Evolutionary conservation across 2,113 vertebrate genomes (phyloP), one percentile per base, ranked within the genome.

Genomic region (Thermophis baileyi): DNA sequence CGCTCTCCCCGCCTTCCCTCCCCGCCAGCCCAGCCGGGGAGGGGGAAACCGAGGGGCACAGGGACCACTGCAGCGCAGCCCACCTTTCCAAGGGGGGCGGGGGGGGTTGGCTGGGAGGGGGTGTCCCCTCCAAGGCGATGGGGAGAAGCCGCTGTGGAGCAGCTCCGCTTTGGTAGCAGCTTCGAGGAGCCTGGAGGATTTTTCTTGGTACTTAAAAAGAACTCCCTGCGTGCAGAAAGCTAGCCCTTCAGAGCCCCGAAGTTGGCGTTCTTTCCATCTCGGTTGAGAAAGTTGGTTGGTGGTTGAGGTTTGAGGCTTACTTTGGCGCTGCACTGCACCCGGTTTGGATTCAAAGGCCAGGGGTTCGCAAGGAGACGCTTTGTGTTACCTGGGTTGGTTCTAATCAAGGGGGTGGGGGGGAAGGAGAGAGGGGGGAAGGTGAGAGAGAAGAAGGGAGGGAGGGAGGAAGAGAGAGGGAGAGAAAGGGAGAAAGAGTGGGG

Each of bases 21-120:
- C 16, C 87, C 60, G 49, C 60, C 60, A 60, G 30, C 57, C 87
- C 87, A 54, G 49, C 30, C 27, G 25, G 46, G 18, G 85, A 49
- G 54, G 18, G 11, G 40, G 5, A 9, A 24, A 25, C 1, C 46
- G 55, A 40, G 88, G 86, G 91, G 86, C 86, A 60, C 46, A 51
- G 24, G 47, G 91, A 88, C 91, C 91, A 14, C 54, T 44, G 91
- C 91, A 88, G 85, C 8, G 44, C 85, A 86, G 44, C 63, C 63
- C 49, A 1, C 6, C 10, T 35, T 81, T 22, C 55, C 10, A 6
- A n/a, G 11, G n/a, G 24, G 27, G 55, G 54, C 7, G 14, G 49
- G 55, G 54, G 22, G 14, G 49, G 30, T 2, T 16, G 12, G 14
- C 4, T 1, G 6, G 2, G n/a, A 0, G 2, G n/a, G 16, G 5